Percentiles rank a stretch among this genome's conserved stretches.
These are phyloP conservation scores for Gobius niger DNA, from an alignment of 2,113 vertebrate species.

Conservation along the genomic window DNA sequence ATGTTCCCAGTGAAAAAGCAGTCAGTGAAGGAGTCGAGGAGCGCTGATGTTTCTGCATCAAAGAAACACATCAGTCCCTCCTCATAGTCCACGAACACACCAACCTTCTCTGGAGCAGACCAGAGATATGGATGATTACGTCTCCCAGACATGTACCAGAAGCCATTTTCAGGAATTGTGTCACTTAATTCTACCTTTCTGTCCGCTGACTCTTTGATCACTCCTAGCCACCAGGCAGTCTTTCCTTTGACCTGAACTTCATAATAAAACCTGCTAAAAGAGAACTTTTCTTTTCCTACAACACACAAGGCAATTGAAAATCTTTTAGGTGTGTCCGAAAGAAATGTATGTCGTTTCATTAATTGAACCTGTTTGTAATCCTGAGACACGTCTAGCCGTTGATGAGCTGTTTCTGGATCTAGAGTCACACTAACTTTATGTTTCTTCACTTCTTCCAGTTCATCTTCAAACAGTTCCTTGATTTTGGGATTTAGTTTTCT, in stretches of 20 bases:
- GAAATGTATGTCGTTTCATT: background rate
- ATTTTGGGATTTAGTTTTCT: background rate
- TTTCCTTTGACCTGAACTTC: background rate
- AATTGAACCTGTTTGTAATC: background rate
- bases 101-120: background rate
- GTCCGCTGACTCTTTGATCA: background rate
- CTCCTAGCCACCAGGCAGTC: background rate
- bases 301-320: background rate
- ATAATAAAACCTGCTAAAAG: background rate
- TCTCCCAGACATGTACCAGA: background rate
- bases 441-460: background rate
- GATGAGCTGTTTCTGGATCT: background rate
- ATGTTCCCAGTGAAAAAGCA: background rate
- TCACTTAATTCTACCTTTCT: background rate
- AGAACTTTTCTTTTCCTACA: background rate
- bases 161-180: background rate
- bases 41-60: conserved; percentile 1
- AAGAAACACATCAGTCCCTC: background rate
- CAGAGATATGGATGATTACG: background rate
- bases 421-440: background rate
- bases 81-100: background rate
- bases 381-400: background rate
- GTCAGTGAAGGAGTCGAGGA: background rate
- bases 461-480: background rate
- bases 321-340: background rate